Percentiles rank a stretch among this genome's conserved stretches.
These are phyloP conservation scores for Saccostrea echinata DNA, from an alignment of 1,140 invertebrate genomes.

Conservation along the genomic window DNA sequence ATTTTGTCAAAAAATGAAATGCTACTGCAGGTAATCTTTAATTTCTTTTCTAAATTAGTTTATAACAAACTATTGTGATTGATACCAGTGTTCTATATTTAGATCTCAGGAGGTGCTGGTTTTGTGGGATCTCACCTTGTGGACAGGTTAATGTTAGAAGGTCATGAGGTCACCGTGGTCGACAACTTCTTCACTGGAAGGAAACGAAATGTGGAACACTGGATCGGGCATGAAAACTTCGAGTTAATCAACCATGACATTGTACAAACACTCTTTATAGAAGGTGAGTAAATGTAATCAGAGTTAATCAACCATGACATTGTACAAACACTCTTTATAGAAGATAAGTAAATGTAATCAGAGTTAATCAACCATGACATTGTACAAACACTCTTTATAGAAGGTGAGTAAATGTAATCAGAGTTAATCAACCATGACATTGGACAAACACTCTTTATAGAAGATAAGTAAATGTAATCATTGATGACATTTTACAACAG, in stretches of 20 bases:
- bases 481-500: too few relatives aligned
- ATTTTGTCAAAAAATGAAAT: too few relatives aligned
- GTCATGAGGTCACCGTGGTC: constrained; percentile 98
- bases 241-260: constrained; percentile 99
- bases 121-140: constrained; percentile 99
- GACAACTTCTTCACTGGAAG: constrained; percentile 99
- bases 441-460: too few relatives aligned
- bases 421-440: too few relatives aligned
- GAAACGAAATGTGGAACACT: constrained; percentile 98
- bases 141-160: constrained; percentile 95
- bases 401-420: too few relatives aligned
- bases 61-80: constrained; percentile 9
- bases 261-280: constrained; percentile 97
- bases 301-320: too few relatives aligned
- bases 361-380: too few relatives aligned
- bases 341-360: too few relatives aligned
- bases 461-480: too few relatives aligned
- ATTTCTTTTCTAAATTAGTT: constrained; percentile 9
- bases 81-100: constrained; percentile 57
- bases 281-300: constrained; percentile 83
- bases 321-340: too few relatives aligned
- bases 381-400: too few relatives aligned
- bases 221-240: constrained; percentile 99
- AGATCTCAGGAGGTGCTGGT: constrained; percentile 98
- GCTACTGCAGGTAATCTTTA: too few relatives aligned